Percentiles rank a stretch among this genome's conserved stretches.
Evolutionary conservation across 2,797 vertebrate genomes (phyloP).

Genomic region (Enteromius mattozi): DNA sequence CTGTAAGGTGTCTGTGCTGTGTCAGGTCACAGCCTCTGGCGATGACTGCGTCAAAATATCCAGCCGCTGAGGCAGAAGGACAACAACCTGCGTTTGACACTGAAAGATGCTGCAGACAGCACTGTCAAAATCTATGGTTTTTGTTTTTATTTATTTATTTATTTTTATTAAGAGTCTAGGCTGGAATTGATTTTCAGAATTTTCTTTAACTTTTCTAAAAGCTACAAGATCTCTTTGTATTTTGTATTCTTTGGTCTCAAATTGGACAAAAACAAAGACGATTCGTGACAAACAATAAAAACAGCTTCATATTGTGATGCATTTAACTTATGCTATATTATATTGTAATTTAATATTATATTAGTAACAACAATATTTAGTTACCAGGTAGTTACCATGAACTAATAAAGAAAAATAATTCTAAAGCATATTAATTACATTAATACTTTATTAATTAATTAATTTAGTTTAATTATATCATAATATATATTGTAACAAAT

Average conservation of each 20-base stretch:
- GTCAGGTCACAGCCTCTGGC: slow-evolving; percentile 1
- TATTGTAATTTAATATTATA: no score
- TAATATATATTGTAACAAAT: no score
- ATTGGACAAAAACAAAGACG: not conserved
- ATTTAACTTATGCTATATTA: no score
- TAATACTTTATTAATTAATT: no score
- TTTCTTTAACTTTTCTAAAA: not conserved
- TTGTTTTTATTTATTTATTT: not conserved
- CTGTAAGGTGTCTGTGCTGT: slow-evolving; percentile 12
- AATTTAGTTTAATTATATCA: no score
- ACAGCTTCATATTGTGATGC: no score
- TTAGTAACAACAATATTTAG: no score
- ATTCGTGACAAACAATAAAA: not conserved
- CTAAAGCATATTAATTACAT: no score
- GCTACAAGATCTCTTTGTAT: not conserved
- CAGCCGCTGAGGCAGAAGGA: not conserved
- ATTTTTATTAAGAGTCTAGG: not conserved
- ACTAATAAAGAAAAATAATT: no score
- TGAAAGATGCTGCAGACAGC: not conserved
- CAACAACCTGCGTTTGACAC: not conserved
- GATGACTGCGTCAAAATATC: not conserved
- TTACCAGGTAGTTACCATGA: no score
- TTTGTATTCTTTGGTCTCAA: not conserved
- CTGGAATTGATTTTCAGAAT: not conserved
- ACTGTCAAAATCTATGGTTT: not conserved